phyloP scores from a whole-genome alignment of 2,113 vertebrate species.

The Thinocorus orbignyianus region DNA sequence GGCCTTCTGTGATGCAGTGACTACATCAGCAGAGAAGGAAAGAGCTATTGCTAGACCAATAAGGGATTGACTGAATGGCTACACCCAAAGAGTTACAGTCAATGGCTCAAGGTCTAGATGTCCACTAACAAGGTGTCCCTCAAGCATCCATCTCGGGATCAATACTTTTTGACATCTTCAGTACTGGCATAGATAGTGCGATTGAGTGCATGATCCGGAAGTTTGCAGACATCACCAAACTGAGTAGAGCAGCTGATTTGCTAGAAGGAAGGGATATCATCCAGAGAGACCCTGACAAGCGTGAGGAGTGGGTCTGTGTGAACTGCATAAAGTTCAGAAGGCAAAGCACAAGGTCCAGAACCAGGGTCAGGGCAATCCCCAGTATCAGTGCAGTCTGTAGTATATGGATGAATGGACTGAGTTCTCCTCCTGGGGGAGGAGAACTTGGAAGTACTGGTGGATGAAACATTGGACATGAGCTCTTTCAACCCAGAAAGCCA shows the following conservation, averaged over 20 bases:
- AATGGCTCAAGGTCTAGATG: not conserved
- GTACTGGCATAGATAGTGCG: not conserved
- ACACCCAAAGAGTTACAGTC: not conserved
- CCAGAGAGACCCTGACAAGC: not conserved
- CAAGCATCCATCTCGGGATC: not conserved
- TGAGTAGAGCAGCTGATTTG: not conserved
- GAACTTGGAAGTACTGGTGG: too few species aligned
- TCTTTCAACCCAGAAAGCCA: not conserved
- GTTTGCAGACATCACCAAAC: not conserved
- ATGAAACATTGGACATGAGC: not conserved
- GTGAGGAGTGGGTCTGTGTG: not conserved
- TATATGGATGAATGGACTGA: not conserved
- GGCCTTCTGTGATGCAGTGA: not conserved
- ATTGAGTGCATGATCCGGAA: not conserved
- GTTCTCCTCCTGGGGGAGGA: not conserved
- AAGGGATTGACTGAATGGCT: not conserved
- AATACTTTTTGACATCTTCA: not conserved
- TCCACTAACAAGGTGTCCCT: not conserved
- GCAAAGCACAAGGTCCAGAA: not conserved
- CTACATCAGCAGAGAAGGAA: not conserved
- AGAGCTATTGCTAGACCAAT: not conserved
- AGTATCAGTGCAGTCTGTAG: not conserved
- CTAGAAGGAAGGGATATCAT: not conserved
- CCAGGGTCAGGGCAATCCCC: rapidly evolving
- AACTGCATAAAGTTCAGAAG: not conserved